A percentile compares a stretch with the other conserved stretches of the same genome.
phyloP scores from a whole-genome alignment of 1,140 invertebrate species.

The Drosophila bocki region DNA sequence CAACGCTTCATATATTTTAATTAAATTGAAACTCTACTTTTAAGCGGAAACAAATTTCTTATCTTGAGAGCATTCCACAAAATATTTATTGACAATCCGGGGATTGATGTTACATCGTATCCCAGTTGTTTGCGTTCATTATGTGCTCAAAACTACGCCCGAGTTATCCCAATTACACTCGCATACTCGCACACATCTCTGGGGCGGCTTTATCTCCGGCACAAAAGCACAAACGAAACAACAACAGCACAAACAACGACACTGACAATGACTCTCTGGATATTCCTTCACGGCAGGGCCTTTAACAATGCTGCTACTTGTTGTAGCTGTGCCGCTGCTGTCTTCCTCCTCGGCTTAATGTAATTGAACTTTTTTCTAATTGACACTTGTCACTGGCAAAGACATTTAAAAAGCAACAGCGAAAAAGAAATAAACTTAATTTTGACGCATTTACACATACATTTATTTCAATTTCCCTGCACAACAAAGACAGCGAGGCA shows the following conservation, averaged over 20 bases:
- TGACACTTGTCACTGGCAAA: conserved; percentile 81
- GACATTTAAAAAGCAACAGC: conserved; percentile 64
- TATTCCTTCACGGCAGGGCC: conserved; percentile 19
- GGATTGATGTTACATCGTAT: not conserved
- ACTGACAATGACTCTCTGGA: conserved; percentile 47
- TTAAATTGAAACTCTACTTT: not conserved
- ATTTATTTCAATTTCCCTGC: conserved; percentile 83
- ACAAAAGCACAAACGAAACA: conserved; percentile 31
- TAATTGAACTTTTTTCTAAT: conserved; percentile 84
- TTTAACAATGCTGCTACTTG: conserved; percentile 49
- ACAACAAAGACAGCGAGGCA: conserved; percentile 59
- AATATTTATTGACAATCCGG: not conserved
- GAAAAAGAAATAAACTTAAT: conserved; percentile 73
- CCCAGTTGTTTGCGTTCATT: conserved; percentile 11
- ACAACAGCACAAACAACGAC: conserved; percentile 27
- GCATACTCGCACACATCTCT: conserved; percentile 2
- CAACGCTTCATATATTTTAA: not conserved
- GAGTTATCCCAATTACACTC: conserved; percentile 27
- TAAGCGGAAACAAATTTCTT: too few species aligned
- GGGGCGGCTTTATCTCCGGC: conserved; percentile 12
- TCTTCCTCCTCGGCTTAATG: conserved; percentile 50
- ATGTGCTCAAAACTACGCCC: conserved; percentile 24
- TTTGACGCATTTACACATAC: conserved; percentile 84
- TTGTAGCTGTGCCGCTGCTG: conserved; percentile 13
- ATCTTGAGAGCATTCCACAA: not conserved